Conservation (phyloP, 2,113 vertebrate genomes). For the Misgurnus mizolepis region DNA sequence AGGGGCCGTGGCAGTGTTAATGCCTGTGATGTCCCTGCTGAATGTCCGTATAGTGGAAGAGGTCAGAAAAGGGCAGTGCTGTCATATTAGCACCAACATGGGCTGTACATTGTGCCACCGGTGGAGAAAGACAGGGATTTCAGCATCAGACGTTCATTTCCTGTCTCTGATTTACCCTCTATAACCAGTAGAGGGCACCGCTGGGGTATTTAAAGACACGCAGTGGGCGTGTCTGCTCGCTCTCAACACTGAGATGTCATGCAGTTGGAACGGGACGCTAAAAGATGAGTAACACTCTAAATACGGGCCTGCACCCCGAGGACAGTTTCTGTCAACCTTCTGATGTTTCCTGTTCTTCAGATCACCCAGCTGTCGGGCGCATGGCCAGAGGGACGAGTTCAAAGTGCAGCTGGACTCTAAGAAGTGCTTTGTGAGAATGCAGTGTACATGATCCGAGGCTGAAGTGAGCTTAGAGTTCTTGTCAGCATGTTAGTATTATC, state of each 20-base stretch:
- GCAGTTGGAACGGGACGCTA: constrained; percentile 8
- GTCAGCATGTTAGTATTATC: constrained; percentile 33
- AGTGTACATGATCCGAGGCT: constrained; percentile 25
- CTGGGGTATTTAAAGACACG: background rate
- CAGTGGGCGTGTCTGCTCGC: background rate
- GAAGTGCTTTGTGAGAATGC: constrained; percentile 40
- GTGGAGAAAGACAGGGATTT: constrained; percentile 24
- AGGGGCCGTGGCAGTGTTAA: constrained; percentile 13
- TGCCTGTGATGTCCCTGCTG: constrained; percentile 32
- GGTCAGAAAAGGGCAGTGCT: constrained; percentile 24
- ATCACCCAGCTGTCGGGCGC: background rate
- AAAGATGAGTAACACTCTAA: constrained; percentile 16
- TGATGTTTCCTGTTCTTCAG: constrained; percentile 11
- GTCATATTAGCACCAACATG: constrained; percentile 37
- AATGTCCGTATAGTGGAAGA: constrained; percentile 11
- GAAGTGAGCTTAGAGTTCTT: constrained; percentile 37
- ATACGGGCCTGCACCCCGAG: background rate
- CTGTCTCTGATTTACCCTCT: background rate
- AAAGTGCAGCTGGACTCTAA: constrained; percentile 19
- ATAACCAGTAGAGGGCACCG: constrained; percentile 32
- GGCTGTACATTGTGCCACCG: constrained; percentile 12
- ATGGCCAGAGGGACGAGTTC: background rate
- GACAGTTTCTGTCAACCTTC: background rate
- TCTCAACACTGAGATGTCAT: constrained; percentile 12
- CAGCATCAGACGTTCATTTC: constrained; percentile 15